phyloP scores from a whole-genome alignment of 2,888 invertebrate species.

The Netelia inedita region DNA sequence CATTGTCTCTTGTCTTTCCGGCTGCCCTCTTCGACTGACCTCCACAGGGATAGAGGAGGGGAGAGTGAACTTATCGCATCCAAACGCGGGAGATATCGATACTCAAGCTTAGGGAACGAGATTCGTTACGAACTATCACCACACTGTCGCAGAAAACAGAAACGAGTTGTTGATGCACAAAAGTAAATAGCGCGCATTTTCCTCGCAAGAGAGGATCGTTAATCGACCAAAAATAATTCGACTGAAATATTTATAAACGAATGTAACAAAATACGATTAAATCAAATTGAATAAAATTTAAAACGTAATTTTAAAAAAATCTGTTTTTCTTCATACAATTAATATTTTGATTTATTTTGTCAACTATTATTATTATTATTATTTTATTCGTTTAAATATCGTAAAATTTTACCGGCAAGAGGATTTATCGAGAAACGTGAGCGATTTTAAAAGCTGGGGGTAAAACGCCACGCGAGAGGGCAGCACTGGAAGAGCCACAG shows the following conservation, averaged over 20 bases:
- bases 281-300: too few species aligned
- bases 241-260: neutral
- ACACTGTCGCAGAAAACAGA: slow-evolving; percentile 1
- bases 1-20: slow-evolving; percentile 57
- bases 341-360: too few species aligned
- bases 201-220: neutral
- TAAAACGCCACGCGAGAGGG: too few species aligned
- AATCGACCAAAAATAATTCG: neutral
- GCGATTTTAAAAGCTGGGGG: too few species aligned
- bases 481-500: too few species aligned
- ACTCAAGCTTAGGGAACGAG: slow-evolving; percentile 21
- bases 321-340: too few species aligned
- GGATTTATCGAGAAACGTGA: too few species aligned
- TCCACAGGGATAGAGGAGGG: slow-evolving; percentile 3
- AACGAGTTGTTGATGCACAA: neutral
- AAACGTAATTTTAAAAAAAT: too few species aligned
- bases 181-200: neutral
- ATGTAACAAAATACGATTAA: neutral
- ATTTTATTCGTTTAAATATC: too few species aligned
- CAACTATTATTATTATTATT: too few species aligned
- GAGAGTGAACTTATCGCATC: slow-evolving; percentile 43
- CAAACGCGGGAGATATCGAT: slow-evolving; percentile 39
- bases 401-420: too few species aligned
- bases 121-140: slow-evolving; percentile 26
- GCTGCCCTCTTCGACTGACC: slow-evolving; percentile 49